Evolutionary conservation across 2,113 vertebrate genomes (phyloP).

Genomic region (Montifringilla adamsi): DNA sequence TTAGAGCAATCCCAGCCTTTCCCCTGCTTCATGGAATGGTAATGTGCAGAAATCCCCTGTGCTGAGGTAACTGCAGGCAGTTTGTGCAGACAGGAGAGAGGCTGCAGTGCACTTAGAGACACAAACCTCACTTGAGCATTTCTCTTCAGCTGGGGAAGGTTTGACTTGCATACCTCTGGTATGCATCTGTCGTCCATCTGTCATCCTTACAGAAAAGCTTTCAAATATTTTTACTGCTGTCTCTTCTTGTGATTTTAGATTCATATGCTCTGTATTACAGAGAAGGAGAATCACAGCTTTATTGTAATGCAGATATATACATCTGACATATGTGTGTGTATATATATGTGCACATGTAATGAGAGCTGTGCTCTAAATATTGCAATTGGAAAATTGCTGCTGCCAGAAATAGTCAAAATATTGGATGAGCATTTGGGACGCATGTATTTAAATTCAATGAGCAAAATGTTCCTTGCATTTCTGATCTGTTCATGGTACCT

Average conservation of each 20-base stretch:
- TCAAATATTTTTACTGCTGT: conserved; percentile 12
- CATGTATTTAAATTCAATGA: neutral
- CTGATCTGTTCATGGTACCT: neutral
- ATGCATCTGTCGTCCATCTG: conserved; percentile 9
- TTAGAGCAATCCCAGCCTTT: neutral
- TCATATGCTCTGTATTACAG: neutral
- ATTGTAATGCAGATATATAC: neutral
- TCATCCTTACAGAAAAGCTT: neutral
- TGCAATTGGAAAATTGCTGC: neutral
- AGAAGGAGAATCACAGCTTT: conserved; percentile 4
- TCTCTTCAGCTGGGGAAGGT: neutral
- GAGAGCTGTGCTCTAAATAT: neutral
- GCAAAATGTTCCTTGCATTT: neutral
- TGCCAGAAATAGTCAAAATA: neutral
- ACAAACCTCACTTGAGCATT: neutral
- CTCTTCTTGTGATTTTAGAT: neutral
- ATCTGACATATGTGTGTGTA: neutral
- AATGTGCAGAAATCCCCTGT: neutral
- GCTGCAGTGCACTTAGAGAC: neutral
- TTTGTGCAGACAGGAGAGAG: neutral
- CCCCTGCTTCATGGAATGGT: rapidly evolving
- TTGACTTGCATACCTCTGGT: conserved; percentile 27
- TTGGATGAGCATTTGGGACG: neutral
- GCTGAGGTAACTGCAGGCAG: neutral
- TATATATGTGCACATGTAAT: neutral